These are phyloP conservation scores for Tarsius wallacei DNA, from an alignment of 2,797 vertebrate species.

Conservation along the genomic window DNA sequence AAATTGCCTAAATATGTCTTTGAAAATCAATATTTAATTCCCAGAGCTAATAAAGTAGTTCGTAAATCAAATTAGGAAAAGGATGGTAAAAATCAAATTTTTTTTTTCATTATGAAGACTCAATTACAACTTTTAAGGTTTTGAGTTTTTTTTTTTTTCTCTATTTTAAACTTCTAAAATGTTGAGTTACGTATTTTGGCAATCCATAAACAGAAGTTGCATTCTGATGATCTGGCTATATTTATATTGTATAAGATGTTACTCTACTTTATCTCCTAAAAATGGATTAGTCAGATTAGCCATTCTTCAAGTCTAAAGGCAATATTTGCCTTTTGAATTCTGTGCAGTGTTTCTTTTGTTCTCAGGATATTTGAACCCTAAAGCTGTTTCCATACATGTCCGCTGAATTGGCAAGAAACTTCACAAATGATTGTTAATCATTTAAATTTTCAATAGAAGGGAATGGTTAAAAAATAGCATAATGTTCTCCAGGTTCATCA, in stretches of 20 bases:
- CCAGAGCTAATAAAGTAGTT: slow-evolving; percentile 1
- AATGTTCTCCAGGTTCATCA: not conserved
- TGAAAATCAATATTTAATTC: slow-evolving; percentile 81
- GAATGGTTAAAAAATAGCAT: not conserved
- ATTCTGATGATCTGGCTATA: not conserved
- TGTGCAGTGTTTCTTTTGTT: slow-evolving; percentile 23
- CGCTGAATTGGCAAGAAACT: not conserved
- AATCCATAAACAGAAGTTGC: not conserved
- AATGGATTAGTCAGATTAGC: not conserved
- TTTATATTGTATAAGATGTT: not conserved
- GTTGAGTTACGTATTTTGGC: not conserved
- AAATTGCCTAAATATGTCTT: slow-evolving; percentile 69
- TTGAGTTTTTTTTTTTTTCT: not conserved
- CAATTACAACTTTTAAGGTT: not conserved
- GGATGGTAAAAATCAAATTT: not conserved
- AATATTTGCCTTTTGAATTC: slow-evolving; percentile 43
- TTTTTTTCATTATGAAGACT: not conserved
- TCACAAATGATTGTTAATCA: not conserved
- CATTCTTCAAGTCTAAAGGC: slow-evolving; percentile 1
- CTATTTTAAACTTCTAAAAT: not conserved
- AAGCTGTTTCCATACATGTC: not conserved
- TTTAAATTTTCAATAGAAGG: slow-evolving; percentile 15
- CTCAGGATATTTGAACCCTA: slow-evolving; percentile 44
- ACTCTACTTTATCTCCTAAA: not conserved
- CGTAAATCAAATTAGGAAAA: slow-evolving; percentile 48